phyloP scores from a whole-genome alignment of 2,888 invertebrate species.

The Heliconius hortense region DNA sequence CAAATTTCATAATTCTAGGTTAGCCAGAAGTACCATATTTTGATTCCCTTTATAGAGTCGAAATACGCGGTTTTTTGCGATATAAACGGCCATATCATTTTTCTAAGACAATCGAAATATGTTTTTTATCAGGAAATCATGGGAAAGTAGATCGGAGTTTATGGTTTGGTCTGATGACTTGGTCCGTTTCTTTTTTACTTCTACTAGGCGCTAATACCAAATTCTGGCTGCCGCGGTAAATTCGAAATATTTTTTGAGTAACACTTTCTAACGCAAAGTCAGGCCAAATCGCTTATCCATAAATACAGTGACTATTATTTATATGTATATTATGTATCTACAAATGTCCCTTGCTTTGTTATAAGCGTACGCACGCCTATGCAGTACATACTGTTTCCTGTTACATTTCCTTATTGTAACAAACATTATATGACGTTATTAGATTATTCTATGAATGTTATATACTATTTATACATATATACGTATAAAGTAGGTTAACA shows the following conservation, averaged over 20 bases:
- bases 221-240: neutral
- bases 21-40: too few species aligned
- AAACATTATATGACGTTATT: conserved; percentile 28
- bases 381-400: conserved; percentile 40
- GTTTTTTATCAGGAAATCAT: too few species aligned
- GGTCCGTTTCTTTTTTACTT: too few species aligned
- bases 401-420: conserved; percentile 43
- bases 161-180: too few species aligned
- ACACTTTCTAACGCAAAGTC: neutral
- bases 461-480: neutral
- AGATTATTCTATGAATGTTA: conserved; percentile 29
- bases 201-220: too few species aligned
- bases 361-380: conserved; percentile 23
- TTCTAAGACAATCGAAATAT: too few species aligned
- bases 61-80: too few species aligned
- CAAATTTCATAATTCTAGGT: too few species aligned
- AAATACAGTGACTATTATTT: neutral
- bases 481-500: neutral
- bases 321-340: neutral
- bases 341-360: conserved; percentile 31
- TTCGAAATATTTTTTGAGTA: neutral
- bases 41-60: too few species aligned
- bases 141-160: too few species aligned
- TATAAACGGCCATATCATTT: too few species aligned
- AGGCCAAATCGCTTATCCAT: neutral